A percentile compares a stretch with the other conserved stretches of the same genome.
These are phyloP conservation scores for Ammodytes dubius DNA, from an alignment of 2,113 vertebrate genomes.

Conservation along the genomic window DNA sequence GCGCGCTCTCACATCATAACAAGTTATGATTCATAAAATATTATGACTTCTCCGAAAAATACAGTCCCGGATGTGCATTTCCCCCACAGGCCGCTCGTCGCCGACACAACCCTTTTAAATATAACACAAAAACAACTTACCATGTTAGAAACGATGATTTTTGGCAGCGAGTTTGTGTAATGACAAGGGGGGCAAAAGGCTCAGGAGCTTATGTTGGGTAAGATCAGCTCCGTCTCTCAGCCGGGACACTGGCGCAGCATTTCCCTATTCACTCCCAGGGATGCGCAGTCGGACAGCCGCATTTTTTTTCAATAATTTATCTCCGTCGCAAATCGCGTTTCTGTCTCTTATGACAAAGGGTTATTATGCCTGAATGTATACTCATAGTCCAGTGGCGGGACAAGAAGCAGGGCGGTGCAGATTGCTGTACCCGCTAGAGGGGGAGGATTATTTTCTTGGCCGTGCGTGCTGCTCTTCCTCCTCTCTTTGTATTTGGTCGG, in stretches of 20 bases:
- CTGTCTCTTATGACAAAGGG: constrained; percentile 66
- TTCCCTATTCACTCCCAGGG: constrained; percentile 80
- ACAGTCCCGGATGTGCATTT: constrained; percentile 73
- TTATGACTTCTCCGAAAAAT: constrained; percentile 70
- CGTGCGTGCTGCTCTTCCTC: constrained; percentile 64
- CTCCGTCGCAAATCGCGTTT: constrained; percentile 67
- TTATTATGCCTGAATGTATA: constrained; percentile 65
- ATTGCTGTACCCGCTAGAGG: constrained; percentile 31
- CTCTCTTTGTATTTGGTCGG: constrained; percentile 80
- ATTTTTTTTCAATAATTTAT: constrained; percentile 81
- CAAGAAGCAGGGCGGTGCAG: constrained; percentile 43
- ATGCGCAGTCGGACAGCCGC: constrained; percentile 84
- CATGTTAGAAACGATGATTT: constrained; percentile 75
- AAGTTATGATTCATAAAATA: constrained; percentile 89
- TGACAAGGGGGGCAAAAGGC: constrained; percentile 47
- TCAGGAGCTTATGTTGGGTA: constrained; percentile 50
- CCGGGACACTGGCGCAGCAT: constrained; percentile 82
- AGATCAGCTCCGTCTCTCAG: constrained; percentile 76
- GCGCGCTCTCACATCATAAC: constrained; percentile 86
- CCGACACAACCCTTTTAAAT: constrained; percentile 29
- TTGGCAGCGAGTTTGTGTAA: constrained; percentile 63
- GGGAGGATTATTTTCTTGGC: constrained; percentile 63
- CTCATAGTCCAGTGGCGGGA: constrained; percentile 49
- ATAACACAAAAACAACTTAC: constrained; percentile 78
- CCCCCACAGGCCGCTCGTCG: constrained; percentile 65